phyloP scores from a whole-genome alignment of 2,113 vertebrate species.

The Physeter macrocephalus region DNA sequence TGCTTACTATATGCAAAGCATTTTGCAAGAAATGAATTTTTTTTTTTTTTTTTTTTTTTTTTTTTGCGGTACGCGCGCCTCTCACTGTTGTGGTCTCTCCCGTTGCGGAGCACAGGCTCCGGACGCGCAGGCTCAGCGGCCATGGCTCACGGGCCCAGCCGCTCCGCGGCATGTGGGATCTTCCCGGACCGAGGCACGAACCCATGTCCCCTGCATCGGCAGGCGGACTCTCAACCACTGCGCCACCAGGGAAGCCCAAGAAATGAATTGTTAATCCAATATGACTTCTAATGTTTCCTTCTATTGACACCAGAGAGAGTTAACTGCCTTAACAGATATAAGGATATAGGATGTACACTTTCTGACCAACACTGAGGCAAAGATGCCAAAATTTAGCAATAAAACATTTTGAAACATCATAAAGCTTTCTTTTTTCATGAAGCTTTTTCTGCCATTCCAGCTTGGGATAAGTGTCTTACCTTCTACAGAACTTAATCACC shows the following conservation, averaged over 20 bases:
- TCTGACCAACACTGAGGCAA: not conserved
- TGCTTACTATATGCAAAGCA: not conserved
- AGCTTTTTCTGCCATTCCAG: not conserved
- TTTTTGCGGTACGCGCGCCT: too few relatives aligned
- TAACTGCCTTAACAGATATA: not conserved
- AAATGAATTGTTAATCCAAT: conserved; percentile 10
- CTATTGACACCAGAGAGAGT: not conserved
- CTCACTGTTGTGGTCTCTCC: too few relatives aligned
- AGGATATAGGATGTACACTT: not conserved
- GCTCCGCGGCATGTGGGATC: too few relatives aligned
- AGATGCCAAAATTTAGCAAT: conserved; percentile 1
- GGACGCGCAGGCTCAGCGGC: too few relatives aligned
- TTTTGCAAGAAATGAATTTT: not conserved
- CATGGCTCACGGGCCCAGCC: too few relatives aligned
- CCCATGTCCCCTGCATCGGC: too few relatives aligned
- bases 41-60: too few relatives aligned
- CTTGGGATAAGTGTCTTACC: not conserved
- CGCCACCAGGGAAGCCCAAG: too few relatives aligned
- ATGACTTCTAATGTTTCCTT: not conserved
- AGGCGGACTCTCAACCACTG: too few relatives aligned
- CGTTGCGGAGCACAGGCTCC: too few relatives aligned
- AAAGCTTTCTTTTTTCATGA: not conserved
- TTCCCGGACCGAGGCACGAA: too few relatives aligned
- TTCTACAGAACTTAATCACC: not conserved
- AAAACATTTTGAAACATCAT: not conserved